Evolutionary conservation across 1,140 invertebrate species (phyloP).

Genomic region (Drosophila funebris): DNA sequence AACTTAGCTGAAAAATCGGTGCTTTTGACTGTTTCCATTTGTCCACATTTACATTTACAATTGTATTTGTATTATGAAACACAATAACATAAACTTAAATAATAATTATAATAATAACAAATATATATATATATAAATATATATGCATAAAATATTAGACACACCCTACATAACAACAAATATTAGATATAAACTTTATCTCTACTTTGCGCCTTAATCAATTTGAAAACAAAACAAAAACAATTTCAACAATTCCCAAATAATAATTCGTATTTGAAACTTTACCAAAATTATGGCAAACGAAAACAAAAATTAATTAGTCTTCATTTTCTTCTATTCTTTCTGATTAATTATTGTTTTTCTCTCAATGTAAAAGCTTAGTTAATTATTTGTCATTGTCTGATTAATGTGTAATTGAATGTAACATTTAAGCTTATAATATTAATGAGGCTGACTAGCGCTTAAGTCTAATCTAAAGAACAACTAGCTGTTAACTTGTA

Average conservation of each 20-base stretch:
- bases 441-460: constrained; percentile 78
- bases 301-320: constrained; percentile 53
- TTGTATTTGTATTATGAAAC: constrained; percentile 80
- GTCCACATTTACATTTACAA: constrained; percentile 80
- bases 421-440: constrained; percentile 69
- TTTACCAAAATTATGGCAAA: constrained; percentile 63
- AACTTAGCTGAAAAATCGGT: constrained; percentile 84
- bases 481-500: no score
- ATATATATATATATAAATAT: constrained; percentile 34
- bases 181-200: constrained; percentile 32
- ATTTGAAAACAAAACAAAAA: no score
- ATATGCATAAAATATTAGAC: constrained; percentile 29
- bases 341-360: neutral
- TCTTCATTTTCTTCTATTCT: constrained; percentile 45
- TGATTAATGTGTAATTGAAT: constrained; percentile 30
- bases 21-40: constrained; percentile 84
- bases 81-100: constrained; percentile 40
- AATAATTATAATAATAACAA: no score
- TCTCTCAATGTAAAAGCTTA: constrained; percentile 25
- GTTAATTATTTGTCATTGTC: constrained; percentile 25
- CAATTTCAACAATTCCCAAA: constrained; percentile 22
- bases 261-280: constrained; percentile 63
- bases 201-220: constrained; percentile 55
- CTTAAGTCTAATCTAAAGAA: constrained; percentile 57
- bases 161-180: constrained; percentile 16